These are phyloP conservation scores for Lacanobia wlatinum DNA, from an alignment of 2,888 invertebrate genomes.

Conservation along the genomic window DNA sequence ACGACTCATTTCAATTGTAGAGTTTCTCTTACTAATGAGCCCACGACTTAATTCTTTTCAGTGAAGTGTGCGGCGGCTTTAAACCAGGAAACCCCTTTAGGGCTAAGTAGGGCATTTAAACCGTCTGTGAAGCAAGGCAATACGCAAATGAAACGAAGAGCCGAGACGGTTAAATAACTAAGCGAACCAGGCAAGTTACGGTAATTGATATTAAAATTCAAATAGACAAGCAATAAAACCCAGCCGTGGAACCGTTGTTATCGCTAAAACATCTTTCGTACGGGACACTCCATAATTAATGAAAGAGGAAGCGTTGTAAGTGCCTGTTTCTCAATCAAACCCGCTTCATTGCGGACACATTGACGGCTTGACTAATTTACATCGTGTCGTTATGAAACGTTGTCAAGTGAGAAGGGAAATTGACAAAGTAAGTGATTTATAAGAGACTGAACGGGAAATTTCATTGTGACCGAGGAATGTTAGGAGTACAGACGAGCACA, in stretches of 20 bases:
- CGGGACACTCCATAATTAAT: slow-evolving; percentile 41
- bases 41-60: slow-evolving; percentile 38
- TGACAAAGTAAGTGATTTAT: neutral
- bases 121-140: slow-evolving; percentile 23
- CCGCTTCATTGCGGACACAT: slow-evolving; percentile 36
- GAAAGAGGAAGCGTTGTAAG: slow-evolving; percentile 33
- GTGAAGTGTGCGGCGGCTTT: slow-evolving; percentile 24
- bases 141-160: slow-evolving; percentile 21
- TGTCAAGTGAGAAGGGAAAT: slow-evolving; percentile 7
- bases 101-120: slow-evolving; percentile 36
- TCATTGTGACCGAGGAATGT: neutral
- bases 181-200: slow-evolving; percentile 9
- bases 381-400: slow-evolving; percentile 26
- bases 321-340: slow-evolving; percentile 39
- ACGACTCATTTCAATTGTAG: slow-evolving; percentile 34
- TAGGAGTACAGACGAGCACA: neutral
- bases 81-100: slow-evolving; percentile 44
- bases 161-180: slow-evolving; percentile 11
- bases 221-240: slow-evolving; percentile 29
- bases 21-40: slow-evolving; percentile 49
- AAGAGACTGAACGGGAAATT: neutral
- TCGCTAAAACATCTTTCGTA: slow-evolving; percentile 26
- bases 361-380: slow-evolving; percentile 36
- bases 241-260: slow-evolving; percentile 16
- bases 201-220: slow-evolving; percentile 37